phyloP scores from a whole-genome alignment of 1,140 invertebrate species.

The Lutraria rhynchaena region DNA sequence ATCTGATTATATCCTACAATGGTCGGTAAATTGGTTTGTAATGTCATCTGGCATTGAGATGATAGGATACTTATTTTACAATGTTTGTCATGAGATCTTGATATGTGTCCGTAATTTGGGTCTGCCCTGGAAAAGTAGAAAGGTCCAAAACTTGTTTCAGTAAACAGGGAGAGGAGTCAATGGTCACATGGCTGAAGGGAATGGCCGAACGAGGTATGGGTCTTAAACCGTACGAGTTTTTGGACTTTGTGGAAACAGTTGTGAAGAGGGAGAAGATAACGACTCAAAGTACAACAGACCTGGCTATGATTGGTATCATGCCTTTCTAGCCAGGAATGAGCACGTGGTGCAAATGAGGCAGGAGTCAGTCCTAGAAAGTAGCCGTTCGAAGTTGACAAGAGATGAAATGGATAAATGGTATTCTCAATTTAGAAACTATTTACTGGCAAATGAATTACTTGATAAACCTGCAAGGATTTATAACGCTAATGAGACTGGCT shows the following conservation, averaged over 20 bases:
- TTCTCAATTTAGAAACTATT: constrained; percentile 36
- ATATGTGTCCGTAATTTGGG: no score
- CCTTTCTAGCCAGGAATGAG: constrained; percentile 7
- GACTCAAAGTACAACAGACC: constrained; percentile 31
- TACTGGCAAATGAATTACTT: constrained; percentile 17
- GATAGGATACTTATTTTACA: no score
- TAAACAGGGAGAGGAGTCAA: constrained; percentile 49
- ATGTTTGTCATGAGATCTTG: no score
- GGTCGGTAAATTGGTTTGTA: no score
- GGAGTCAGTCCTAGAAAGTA: constrained; percentile 17
- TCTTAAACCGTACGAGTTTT: constrained; percentile 53
- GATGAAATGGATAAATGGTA: constrained; percentile 22
- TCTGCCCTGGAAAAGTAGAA: no score
- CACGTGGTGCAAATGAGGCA: neutral
- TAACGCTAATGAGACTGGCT: constrained; percentile 63
- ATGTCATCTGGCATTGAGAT: no score
- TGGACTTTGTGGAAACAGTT: constrained; percentile 54
- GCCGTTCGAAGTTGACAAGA: constrained; percentile 23
- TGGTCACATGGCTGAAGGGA: constrained; percentile 55
- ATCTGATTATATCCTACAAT: no score
- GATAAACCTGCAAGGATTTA: constrained; percentile 54
- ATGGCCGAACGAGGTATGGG: constrained; percentile 61
- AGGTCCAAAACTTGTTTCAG: constrained; percentile 54
- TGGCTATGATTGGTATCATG: constrained; percentile 20
- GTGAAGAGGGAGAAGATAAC: constrained; percentile 48